phyloP scores from a whole-genome alignment of 2,113 vertebrate species.

The Silurus meridionalis region DNA sequence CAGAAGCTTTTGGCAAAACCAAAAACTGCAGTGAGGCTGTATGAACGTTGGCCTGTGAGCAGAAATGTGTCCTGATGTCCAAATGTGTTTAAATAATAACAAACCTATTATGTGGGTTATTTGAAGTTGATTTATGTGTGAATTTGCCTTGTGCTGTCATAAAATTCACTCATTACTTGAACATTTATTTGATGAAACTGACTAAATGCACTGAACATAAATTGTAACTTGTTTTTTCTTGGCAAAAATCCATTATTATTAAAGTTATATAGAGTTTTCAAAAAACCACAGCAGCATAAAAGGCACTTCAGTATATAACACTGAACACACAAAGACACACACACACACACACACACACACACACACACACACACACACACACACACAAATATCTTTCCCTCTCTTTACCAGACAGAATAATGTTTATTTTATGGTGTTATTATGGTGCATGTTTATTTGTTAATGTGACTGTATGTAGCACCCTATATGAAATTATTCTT shows the following conservation, averaged over 20 bases:
- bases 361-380: too few relatives aligned
- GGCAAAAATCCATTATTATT: background rate
- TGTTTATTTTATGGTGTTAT: background rate
- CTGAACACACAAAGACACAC: background rate
- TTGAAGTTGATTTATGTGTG: background rate
- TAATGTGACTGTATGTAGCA: background rate
- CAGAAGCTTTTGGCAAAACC: background rate
- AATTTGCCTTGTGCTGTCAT: background rate
- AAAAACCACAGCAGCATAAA: background rate
- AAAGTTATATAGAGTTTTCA: background rate
- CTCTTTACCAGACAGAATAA: background rate
- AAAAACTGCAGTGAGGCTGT: background rate
- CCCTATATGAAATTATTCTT: background rate
- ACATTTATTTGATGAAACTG: background rate
- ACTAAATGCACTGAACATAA: background rate
- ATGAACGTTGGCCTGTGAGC: background rate
- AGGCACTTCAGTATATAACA: background rate
- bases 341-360: too few relatives aligned
- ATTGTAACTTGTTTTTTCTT: background rate
- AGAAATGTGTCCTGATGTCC: slow-evolving; percentile 7
- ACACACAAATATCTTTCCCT: background rate
- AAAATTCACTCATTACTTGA: background rate
- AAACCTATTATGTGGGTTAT: background rate
- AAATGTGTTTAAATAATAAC: background rate
- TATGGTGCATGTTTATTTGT: background rate